phyloP scores from a whole-genome alignment of 2,113 vertebrate genomes.

The Pteronura brasiliensis region DNA sequence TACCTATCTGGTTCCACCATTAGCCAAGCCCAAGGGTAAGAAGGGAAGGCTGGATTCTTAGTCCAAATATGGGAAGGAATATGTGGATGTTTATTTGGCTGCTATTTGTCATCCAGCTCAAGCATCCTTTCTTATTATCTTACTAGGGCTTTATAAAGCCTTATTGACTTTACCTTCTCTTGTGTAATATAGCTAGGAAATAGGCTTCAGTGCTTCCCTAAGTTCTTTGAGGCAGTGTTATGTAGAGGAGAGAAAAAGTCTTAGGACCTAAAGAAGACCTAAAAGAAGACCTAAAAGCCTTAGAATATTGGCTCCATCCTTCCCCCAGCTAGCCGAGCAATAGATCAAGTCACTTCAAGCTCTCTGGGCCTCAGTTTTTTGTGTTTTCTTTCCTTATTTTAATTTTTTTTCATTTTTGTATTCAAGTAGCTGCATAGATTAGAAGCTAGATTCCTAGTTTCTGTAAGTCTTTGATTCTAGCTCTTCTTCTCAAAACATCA shows the following conservation, averaged over 20 bases:
- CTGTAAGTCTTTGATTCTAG: background rate
- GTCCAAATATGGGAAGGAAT: background rate
- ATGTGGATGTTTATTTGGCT: background rate
- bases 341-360: background rate
- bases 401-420: background rate
- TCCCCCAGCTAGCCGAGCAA: background rate
- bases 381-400: background rate
- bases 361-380: background rate
- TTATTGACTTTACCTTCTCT: background rate
- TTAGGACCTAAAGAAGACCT: background rate
- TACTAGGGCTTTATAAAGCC: background rate
- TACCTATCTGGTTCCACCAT: background rate
- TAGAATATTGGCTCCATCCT: background rate
- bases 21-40: background rate
- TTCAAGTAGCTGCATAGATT: background rate
- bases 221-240: background rate
- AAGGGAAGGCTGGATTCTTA: background rate
- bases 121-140: background rate
- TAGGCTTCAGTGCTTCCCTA: background rate
- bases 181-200: background rate
- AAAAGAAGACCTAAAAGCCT: background rate
- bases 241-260: background rate
- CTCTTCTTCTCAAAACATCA: background rate
- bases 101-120: background rate
- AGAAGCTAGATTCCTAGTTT: background rate